phyloP scores from a whole-genome alignment of 1,140 invertebrate species.

The Tetragonula clypearis region DNA sequence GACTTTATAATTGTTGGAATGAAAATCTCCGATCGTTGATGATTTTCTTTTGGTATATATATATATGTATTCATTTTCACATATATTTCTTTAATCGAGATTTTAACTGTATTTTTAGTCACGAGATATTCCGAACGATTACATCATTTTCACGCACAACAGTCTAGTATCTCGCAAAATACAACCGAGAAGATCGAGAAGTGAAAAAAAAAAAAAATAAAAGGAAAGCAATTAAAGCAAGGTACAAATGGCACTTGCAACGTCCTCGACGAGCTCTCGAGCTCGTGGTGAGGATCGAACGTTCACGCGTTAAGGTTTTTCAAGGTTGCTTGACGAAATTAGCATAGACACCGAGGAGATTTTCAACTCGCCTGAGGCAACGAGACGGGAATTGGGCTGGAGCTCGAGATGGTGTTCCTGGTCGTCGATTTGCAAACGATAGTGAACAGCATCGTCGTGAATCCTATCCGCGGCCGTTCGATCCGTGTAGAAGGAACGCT shows the following conservation, averaged over 20 bases:
- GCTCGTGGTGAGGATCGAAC: not conserved
- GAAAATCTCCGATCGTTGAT: too few relatives aligned
- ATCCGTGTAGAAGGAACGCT: conserved; percentile 58
- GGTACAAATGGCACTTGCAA: not conserved
- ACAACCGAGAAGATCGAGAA: too few relatives aligned
- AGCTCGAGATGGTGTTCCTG: conserved; percentile 76
- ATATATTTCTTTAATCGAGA: too few relatives aligned
- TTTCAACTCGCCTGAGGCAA: conserved; percentile 32
- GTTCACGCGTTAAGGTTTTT: not conserved
- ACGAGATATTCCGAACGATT: too few relatives aligned
- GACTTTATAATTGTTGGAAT: too few relatives aligned
- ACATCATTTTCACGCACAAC: too few relatives aligned
- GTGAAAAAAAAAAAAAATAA: too few relatives aligned
- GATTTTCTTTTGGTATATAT: too few relatives aligned
- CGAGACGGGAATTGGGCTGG: conserved; percentile 75
- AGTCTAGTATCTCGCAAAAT: too few relatives aligned
- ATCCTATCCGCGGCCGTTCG: conserved; percentile 41
- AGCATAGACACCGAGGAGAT: not conserved
- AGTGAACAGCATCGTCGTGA: conserved; percentile 72
- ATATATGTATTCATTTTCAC: too few relatives aligned
- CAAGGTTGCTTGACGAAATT: not conserved
- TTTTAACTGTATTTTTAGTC: too few relatives aligned
- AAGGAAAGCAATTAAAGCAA: too few relatives aligned
- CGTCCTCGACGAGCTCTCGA: not conserved
- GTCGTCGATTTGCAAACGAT: conserved; percentile 74